Conservation (phyloP, 1,140 invertebrate genomes). For the Drosophila watanabei region DNA sequence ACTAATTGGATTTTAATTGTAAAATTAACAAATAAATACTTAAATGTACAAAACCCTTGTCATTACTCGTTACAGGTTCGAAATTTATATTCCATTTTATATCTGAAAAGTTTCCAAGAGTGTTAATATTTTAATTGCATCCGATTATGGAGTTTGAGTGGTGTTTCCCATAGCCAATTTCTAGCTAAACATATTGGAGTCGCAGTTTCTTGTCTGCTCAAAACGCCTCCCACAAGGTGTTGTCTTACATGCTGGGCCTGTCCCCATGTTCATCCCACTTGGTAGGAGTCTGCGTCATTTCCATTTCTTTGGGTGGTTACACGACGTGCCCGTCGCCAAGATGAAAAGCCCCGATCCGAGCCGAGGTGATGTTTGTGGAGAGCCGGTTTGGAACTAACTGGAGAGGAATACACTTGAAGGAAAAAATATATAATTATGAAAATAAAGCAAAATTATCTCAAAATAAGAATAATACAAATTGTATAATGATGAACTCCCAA, state of each 20-base stretch:
- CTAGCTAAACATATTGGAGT: neutral
- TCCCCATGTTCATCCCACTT: constrained; percentile 36
- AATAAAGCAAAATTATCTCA: too few relatives aligned
- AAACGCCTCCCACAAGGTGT: constrained; percentile 28
- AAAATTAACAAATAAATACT: neutral
- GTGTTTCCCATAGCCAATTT: neutral
- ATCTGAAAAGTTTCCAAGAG: neutral
- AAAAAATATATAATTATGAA: too few relatives aligned
- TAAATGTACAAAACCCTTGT: neutral
- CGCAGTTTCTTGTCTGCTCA: neutral
- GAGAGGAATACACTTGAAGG: neutral
- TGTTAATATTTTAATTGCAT: neutral
- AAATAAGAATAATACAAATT: too few relatives aligned
- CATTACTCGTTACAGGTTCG: too few relatives aligned
- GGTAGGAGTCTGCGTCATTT: constrained; percentile 45
- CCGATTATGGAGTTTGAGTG: neutral
- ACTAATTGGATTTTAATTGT: neutral
- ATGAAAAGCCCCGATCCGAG: constrained; percentile 48
- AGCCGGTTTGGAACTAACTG: constrained; percentile 32
- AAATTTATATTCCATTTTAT: too few relatives aligned
- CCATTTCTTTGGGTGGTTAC: constrained; percentile 44
- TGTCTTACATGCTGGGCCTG: constrained; percentile 30
- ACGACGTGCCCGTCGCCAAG: constrained; percentile 38
- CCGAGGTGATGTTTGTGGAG: constrained; percentile 9
- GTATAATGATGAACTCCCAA: accelerated